Percentiles rank a stretch among this genome's conserved stretches.
Conservation (phyloP, 2,888 invertebrate genomes). For the Lepeophtheirus nordmannii region DNA sequence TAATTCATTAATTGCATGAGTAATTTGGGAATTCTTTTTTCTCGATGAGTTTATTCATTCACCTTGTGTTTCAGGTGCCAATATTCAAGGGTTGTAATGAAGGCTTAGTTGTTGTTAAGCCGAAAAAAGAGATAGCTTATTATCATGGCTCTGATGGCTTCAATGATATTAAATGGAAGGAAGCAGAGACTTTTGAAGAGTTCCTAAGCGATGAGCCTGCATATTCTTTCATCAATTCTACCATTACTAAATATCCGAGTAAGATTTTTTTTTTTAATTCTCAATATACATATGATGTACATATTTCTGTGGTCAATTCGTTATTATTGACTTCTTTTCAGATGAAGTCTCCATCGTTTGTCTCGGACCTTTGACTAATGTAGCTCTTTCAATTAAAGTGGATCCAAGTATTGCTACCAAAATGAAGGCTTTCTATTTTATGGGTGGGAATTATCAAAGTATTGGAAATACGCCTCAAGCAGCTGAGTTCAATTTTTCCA, state of each 20-base stretch:
- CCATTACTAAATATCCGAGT: background rate
- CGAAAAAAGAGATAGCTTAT: background rate
- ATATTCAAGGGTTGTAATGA: constrained; percentile 48
- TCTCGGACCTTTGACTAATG: constrained; percentile 60
- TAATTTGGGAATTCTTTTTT: no score
- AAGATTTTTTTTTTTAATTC: background rate
- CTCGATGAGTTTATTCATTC: no score
- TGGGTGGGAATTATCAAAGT: constrained; percentile 53
- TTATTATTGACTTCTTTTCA: background rate
- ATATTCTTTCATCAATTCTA: background rate
- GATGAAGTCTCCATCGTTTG: constrained; percentile 7
- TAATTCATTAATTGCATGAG: no score
- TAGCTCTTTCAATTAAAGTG: constrained; percentile 54
- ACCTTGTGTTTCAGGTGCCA: constrained; percentile 44
- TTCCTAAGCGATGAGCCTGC: background rate
- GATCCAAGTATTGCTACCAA: constrained; percentile 48
- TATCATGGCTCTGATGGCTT: constrained; percentile 45
- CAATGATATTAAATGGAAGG: constrained; percentile 42
- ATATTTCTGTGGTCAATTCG: no score
- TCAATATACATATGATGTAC: background rate
- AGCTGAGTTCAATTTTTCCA: constrained; percentile 60
- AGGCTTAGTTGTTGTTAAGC: constrained; percentile 34
- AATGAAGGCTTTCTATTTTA: constrained; percentile 52
- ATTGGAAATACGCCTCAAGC: constrained; percentile 45
- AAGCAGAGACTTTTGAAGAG: background rate